phyloP scores from a whole-genome alignment of 2,888 invertebrate species.

The Apoda limacodes region DNA sequence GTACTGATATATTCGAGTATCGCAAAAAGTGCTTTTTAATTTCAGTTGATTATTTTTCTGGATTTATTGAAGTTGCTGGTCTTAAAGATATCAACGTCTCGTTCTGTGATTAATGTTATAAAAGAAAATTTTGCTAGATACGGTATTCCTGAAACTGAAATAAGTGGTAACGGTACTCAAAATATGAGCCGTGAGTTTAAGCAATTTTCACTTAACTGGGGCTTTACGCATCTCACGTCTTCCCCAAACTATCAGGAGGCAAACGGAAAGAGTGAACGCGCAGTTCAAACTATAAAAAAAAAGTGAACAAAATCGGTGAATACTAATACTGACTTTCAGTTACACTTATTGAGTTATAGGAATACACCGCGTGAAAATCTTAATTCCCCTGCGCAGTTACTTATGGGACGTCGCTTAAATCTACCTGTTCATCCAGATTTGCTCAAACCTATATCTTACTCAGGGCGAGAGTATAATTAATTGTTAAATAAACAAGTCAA shows the following conservation, averaged over 20 bases:
- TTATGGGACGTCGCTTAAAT: slow-evolving; percentile 16
- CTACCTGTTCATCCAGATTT: slow-evolving; percentile 9
- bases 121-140: no score
- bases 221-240: slow-evolving; percentile 15
- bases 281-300: slow-evolving; percentile 19
- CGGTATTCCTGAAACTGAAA: slow-evolving; percentile 5
- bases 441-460: slow-evolving; percentile 1
- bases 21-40: slow-evolving; percentile 6
- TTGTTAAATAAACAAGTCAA: no score
- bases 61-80: slow-evolving; percentile 8
- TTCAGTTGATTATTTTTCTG: slow-evolving; percentile 9
- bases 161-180: slow-evolving; percentile 9
- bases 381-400: slow-evolving; percentile 15
- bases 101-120: slow-evolving; percentile 3
- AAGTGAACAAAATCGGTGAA: slow-evolving; percentile 14
- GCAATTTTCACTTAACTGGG: slow-evolving; percentile 16
- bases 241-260: slow-evolving; percentile 18
- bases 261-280: slow-evolving; percentile 18
- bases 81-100: slow-evolving; percentile 1
- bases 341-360: slow-evolving; percentile 15
- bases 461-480: no score
- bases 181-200: slow-evolving; percentile 9
- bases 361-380: slow-evolving; percentile 14
- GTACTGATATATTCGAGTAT: no score
- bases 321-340: slow-evolving; percentile 11